Evolutionary conservation across 92 coral and sea anemone species (phyloP).

Genomic region (Paragorgia papillata): DNA sequence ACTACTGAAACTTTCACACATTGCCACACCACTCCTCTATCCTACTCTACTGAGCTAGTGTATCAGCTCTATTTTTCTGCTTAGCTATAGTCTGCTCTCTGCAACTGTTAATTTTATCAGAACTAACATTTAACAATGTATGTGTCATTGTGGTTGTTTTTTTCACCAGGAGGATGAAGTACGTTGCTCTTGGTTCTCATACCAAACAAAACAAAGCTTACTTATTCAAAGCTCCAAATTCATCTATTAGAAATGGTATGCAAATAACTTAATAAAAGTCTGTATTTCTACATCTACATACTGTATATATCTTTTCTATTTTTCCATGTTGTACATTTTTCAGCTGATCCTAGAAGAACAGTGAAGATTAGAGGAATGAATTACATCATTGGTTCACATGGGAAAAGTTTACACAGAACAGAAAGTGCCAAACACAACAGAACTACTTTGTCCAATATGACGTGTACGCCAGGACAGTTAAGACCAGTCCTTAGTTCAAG

Average conservation of each 20-base stretch:
- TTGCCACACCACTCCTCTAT: too few species aligned
- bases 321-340: conserved; percentile 2
- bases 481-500: not conserved
- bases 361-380: conserved; percentile 71
- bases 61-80: too few species aligned
- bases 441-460: not conserved
- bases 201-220: not conserved
- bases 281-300: not conserved
- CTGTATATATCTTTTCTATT: not conserved
- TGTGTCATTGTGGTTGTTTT: too few species aligned
- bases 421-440: not conserved
- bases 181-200: not conserved
- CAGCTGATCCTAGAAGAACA: conserved; percentile 28
- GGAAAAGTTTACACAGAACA: conserved; percentile 62
- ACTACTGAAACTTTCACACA: too few species aligned
- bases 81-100: too few species aligned
- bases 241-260: not conserved
- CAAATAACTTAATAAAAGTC: not conserved
- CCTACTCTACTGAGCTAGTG: too few species aligned
- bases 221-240: not conserved
- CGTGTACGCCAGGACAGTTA: not conserved
- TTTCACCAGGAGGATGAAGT: conserved; percentile 19
- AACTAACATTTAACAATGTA: too few species aligned
- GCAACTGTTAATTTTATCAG: too few species aligned
- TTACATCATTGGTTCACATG: conserved; percentile 64